Evolutionary conservation across 2,797 vertebrate species (phyloP).

Genomic region (Sebastes diploproa): DNA sequence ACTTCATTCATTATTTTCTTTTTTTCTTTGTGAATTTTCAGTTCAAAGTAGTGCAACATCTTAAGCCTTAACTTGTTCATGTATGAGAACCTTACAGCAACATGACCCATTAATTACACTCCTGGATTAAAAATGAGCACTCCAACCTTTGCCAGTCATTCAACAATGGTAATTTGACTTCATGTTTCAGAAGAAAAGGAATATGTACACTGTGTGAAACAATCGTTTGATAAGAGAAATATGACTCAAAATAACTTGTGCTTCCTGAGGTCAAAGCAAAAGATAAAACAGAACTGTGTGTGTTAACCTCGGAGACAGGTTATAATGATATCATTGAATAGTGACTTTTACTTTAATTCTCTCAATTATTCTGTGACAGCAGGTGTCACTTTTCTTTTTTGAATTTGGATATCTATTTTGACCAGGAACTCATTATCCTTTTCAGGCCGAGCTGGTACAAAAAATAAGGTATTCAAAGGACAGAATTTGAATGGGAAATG

Average conservation of each 20-base stretch:
- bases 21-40: no score
- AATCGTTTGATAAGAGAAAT: neutral
- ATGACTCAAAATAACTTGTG: neutral
- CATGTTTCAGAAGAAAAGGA: neutral
- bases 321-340: neutral
- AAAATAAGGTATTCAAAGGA: conserved; percentile 9
- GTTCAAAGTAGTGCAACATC: no score
- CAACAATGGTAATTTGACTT: neutral
- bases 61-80: no score
- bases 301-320: neutral
- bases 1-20: no score
- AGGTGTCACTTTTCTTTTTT: conserved; percentile 28
- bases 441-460: conserved; percentile 1
- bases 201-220: neutral
- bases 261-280: neutral
- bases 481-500: conserved; percentile 31
- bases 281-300: neutral
- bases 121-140: neutral
- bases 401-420: conserved; percentile 18
- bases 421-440: conserved; percentile 41
- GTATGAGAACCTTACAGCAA: neutral
- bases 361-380: conserved; percentile 23
- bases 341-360: conserved; percentile 8
- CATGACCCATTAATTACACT: neutral
- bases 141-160: neutral